These are phyloP conservation scores for Desoria tigrina DNA, from an alignment of 2,888 invertebrate species.

Conservation along the genomic window DNA sequence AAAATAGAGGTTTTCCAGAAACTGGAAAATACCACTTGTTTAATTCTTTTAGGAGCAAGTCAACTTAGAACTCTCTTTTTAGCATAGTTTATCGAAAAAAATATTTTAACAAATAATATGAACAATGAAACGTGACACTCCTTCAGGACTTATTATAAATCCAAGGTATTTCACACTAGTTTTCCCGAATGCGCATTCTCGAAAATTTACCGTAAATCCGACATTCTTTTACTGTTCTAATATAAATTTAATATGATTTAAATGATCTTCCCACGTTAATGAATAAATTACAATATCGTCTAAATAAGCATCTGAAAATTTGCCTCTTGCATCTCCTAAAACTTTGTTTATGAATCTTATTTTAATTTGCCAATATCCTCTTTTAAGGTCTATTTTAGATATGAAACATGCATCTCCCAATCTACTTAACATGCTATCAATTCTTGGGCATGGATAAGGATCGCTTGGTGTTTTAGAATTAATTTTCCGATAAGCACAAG, in stretches of 20 bases:
- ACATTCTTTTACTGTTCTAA: slow-evolving; percentile 43
- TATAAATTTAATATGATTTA: slow-evolving; percentile 40
- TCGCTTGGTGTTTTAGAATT: neutral
- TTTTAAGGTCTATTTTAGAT: slow-evolving; percentile 28
- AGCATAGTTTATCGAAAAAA: no score
- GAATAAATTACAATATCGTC: slow-evolving; percentile 38
- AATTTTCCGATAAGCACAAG: neutral
- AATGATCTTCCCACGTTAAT: slow-evolving; percentile 31
- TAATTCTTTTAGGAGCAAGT: no score
- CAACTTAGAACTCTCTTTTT: no score
- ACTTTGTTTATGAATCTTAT: slow-evolving; percentile 31
- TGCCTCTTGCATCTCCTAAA: slow-evolving; percentile 20
- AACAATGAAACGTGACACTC: no score
- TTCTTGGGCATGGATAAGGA: neutral
- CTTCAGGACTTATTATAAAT: neutral
- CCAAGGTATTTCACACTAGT: neutral
- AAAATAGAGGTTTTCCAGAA: no score
- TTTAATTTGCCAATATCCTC: slow-evolving; percentile 34
- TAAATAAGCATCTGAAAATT: slow-evolving; percentile 23
- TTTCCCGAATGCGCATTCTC: no score
- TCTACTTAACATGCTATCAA: neutral
- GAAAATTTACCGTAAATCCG: no score
- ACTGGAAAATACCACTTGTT: no score
- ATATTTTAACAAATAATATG: no score
- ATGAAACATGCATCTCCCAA: neutral